Percentiles rank a stretch among this genome's conserved stretches.
Conservation (phyloP, 2,797 vertebrate species). For the Semotilus atromaculatus region DNA sequence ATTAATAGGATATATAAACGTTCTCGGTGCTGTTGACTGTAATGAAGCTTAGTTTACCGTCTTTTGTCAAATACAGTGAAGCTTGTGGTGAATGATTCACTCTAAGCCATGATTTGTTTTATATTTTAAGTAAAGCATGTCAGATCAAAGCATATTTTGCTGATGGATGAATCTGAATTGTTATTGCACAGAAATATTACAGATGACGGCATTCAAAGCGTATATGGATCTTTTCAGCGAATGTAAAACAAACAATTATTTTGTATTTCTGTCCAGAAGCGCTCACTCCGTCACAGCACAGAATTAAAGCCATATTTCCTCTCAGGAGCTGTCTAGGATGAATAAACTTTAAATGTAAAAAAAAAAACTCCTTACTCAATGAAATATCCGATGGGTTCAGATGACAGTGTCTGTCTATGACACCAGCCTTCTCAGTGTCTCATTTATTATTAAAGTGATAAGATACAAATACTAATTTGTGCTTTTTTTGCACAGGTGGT, state of each 20-base stretch:
- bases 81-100: conserved; percentile 43
- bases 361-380: not conserved
- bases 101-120: conserved; percentile 38
- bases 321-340: not conserved
- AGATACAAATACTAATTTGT: not conserved
- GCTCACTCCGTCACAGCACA: not conserved
- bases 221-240: conserved; percentile 25
- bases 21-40: conserved; percentile 21
- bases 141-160: conserved; percentile 42
- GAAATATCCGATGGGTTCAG: not conserved
- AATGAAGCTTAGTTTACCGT: conserved; percentile 31
- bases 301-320: conserved; percentile 30
- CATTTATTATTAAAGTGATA: not conserved
- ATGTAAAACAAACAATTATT: conserved; percentile 42
- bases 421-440: not conserved
- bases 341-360: not conserved
- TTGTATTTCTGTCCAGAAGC: conserved; percentile 8
- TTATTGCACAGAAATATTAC: conserved; percentile 30
- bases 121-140: conserved; percentile 38
- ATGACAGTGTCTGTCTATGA: not conserved
- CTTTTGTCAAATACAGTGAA: conserved; percentile 38
- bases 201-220: conserved; percentile 29
- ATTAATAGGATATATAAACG: conserved; percentile 2
- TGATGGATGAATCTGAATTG: conserved; percentile 24
- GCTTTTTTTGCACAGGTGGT: not conserved